Conservation (phyloP, 2,888 invertebrate genomes). For the Troides helena region DNA sequence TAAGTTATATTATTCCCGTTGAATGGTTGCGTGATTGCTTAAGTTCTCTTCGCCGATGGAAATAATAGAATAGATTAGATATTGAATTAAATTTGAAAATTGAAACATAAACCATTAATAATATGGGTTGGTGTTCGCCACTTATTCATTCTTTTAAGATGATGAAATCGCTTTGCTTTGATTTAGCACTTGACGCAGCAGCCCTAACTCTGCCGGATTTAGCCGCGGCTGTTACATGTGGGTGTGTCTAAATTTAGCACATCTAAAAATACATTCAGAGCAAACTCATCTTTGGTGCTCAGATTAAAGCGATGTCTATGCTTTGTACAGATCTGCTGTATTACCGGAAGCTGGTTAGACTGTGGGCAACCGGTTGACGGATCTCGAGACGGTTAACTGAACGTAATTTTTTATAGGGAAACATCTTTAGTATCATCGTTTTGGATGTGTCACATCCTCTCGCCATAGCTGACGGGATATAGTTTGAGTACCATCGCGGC, state of each 20-base stretch:
- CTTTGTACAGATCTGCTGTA: constrained; percentile 11
- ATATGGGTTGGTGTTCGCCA: no score
- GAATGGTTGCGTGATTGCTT: no score
- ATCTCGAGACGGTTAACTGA: constrained; percentile 5
- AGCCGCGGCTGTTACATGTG: constrained; percentile 34
- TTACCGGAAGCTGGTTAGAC: constrained; percentile 33
- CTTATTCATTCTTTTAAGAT: no score
- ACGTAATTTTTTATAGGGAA: constrained; percentile 4
- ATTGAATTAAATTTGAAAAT: no score
- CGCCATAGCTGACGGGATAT: no score
- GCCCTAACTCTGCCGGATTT: constrained; percentile 19
- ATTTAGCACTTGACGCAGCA: not conserved
- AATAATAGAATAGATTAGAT: no score
- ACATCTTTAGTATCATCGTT: constrained; percentile 4
- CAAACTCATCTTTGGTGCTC: constrained; percentile 32
- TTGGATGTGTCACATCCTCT: no score
- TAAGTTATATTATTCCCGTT: no score
- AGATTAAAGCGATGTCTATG: constrained; percentile 32
- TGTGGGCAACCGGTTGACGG: constrained; percentile 15
- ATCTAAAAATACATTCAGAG: constrained; percentile 38
- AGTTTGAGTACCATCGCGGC: no score
- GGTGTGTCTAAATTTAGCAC: constrained; percentile 41
- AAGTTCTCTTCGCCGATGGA: no score
- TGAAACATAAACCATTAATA: no score
- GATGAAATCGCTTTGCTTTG: no score